Evolutionary conservation across 2,797 vertebrate species (phyloP).

Genomic region (Siniperca obscura): DNA sequence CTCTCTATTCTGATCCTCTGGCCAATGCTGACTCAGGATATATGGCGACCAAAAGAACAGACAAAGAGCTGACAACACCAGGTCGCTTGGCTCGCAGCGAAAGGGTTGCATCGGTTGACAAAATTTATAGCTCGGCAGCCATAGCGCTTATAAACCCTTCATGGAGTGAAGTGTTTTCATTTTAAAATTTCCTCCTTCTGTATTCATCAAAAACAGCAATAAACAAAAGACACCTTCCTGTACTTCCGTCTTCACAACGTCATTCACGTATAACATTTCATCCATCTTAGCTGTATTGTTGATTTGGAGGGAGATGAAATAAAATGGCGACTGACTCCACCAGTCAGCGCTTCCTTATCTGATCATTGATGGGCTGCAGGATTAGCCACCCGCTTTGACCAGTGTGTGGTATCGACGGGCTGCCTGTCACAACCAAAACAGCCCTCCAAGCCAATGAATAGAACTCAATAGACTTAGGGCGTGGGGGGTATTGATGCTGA

Average conservation of each 20-base stretch:
- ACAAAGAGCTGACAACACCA: conserved; percentile 78
- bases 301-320: not conserved
- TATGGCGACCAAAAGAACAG: conserved; percentile 64
- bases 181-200: not conserved
- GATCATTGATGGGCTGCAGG: conserved; percentile 71
- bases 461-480: conserved; percentile 38
- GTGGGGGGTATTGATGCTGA: conserved; percentile 47
- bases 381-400: conserved; percentile 71
- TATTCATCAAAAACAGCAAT: conserved; percentile 25
- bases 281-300: conserved; percentile 1
- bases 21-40: conserved; percentile 73
- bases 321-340: not conserved
- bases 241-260: not conserved
- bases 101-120: conserved; percentile 54
- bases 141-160: conserved; percentile 23
- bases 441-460: conserved; percentile 55
- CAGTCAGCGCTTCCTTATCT: conserved; percentile 67
- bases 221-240: not conserved
- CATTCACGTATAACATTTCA: conserved; percentile 15
- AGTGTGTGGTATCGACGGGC: conserved; percentile 65
- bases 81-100: conserved; percentile 59
- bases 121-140: conserved; percentile 29
- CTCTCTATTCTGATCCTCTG: conserved; percentile 47
- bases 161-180: conserved; percentile 18
- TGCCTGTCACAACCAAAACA: conserved; percentile 63